Evolutionary conservation across 53 echinoderm and acorn worm genomes (phyloP).

Genomic region (Stichopus horrens): DNA sequence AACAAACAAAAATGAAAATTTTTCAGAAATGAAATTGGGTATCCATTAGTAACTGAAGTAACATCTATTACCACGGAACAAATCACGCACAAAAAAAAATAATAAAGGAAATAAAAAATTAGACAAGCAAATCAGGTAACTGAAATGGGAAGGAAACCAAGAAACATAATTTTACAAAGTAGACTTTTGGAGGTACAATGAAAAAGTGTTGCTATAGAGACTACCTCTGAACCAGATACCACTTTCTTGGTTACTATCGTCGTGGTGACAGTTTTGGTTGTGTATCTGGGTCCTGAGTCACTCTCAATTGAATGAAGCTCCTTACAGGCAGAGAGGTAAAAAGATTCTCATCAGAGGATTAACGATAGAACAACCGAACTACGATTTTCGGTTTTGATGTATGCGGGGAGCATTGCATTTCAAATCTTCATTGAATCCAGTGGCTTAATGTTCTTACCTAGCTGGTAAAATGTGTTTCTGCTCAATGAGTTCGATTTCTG

Average conservation of each 20-base stretch:
- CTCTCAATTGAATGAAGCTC: neutral
- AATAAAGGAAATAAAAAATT: neutral
- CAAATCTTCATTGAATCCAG: no score
- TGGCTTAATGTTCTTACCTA: no score
- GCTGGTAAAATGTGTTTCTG: no score
- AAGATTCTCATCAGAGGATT: neutral
- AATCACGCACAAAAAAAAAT: neutral
- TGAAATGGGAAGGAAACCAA: neutral
- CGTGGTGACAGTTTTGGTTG: neutral
- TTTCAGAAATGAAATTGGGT: no score
- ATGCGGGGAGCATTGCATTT: no score
- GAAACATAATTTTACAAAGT: neutral
- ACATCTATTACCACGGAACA: neutral
- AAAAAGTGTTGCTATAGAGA: neutral
- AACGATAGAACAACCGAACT: no score
- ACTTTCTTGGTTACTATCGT: conserved; percentile 7
- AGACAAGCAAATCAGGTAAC: neutral
- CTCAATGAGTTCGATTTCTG: no score
- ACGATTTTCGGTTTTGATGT: no score
- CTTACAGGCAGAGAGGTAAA: conserved; percentile 8
- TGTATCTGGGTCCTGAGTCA: neutral
- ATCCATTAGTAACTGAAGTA: no score
- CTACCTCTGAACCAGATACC: conserved; percentile 2
- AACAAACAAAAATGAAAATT: no score
- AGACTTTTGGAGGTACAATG: neutral